These are phyloP conservation scores for Drosophila eugracilis DNA, from an alignment of 1,140 invertebrate species.

Conservation along the genomic window DNA sequence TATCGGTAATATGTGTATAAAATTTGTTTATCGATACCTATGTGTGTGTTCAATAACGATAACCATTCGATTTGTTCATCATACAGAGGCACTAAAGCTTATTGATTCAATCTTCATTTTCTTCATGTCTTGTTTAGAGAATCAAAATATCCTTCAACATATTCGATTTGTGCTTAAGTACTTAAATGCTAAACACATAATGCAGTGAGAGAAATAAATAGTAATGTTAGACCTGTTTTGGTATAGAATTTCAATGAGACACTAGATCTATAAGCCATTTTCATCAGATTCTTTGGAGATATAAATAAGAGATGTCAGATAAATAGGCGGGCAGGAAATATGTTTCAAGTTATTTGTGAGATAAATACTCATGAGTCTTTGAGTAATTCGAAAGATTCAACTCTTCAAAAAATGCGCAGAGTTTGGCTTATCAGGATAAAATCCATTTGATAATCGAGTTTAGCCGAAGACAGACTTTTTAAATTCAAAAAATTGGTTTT, in stretches of 20 bases:
- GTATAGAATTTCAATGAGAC: conserved; percentile 28
- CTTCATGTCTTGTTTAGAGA: conserved; percentile 1
- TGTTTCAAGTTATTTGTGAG: conserved; percentile 15
- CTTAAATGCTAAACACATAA: conserved; percentile 32
- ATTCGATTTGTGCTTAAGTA: conserved; percentile 44
- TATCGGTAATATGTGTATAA: conserved; percentile 17
- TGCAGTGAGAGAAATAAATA: conserved; percentile 30
- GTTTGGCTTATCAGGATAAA: conserved; percentile 21
- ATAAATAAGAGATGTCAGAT: conserved; percentile 25
- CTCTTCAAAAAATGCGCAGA: conserved; percentile 33
- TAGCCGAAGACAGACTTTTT: conserved; percentile 24
- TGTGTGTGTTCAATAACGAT: conserved; percentile 7
- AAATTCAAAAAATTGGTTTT: conserved; percentile 4
- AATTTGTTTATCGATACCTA: conserved; percentile 20
- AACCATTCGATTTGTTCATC: conserved; percentile 35
- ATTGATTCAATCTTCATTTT: conserved; percentile 35
- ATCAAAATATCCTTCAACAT: conserved; percentile 9
- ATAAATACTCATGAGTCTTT: conserved; percentile 32
- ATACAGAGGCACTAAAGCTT: conserved; percentile 49
- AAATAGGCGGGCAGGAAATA: conserved; percentile 33
- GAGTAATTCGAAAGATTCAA: conserved; percentile 27
- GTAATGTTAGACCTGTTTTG: conserved; percentile 30
- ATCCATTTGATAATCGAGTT: conserved; percentile 11
- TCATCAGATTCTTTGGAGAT: conserved; percentile 19
- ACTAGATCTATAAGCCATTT: conserved; percentile 10